A percentile compares a stretch with the other conserved stretches of the same genome.
Evolutionary conservation across 1,140 invertebrate species (phyloP).

Genomic region (Drosophila lowei): DNA sequence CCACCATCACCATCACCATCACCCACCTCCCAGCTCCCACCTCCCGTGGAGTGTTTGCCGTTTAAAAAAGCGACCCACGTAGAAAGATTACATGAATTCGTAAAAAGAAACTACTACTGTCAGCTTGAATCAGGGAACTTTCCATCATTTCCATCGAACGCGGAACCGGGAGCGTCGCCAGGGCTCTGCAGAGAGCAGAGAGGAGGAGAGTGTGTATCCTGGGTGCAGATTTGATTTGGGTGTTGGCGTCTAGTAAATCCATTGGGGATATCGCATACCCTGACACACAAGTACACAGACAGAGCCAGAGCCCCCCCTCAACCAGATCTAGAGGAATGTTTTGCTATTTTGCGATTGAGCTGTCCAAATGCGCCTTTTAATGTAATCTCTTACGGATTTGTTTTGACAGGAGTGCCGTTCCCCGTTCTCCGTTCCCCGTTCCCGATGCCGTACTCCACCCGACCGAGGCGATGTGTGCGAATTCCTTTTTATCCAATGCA

Average conservation of each 20-base stretch:
- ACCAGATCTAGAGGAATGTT: slow-evolving; percentile 26
- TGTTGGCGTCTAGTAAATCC: slow-evolving; percentile 59
- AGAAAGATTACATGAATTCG: slow-evolving; percentile 62
- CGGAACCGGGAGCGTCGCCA: slow-evolving; percentile 19
- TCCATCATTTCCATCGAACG: slow-evolving; percentile 58
- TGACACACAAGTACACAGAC: slow-evolving; percentile 11
- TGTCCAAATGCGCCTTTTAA: slow-evolving; percentile 80
- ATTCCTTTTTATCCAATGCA: slow-evolving; percentile 61
- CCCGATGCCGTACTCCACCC: slow-evolving; percentile 3
- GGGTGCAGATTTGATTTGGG: slow-evolving; percentile 66
- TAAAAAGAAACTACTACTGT: slow-evolving; percentile 67
- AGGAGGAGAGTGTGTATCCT: slow-evolving; percentile 1
- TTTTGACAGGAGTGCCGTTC: slow-evolving; percentile 68
- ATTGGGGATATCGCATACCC: slow-evolving; percentile 50
- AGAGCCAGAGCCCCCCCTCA: background rate
- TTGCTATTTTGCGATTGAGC: slow-evolving; percentile 74
- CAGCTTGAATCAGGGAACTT: slow-evolving; percentile 67
- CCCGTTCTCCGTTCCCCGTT: background rate
- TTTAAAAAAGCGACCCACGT: slow-evolving; percentile 54
- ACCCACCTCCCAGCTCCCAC: background rate
- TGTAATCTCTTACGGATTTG: slow-evolving; percentile 81
- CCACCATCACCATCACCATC: too few relatives aligned
- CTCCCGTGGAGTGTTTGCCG: slow-evolving; percentile 19
- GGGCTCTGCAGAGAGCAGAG: background rate
- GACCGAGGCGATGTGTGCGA: background rate